Evolutionary conservation across 2,888 invertebrate genomes (phyloP).

Genomic region (Hermaeophaga mercurialis): DNA sequence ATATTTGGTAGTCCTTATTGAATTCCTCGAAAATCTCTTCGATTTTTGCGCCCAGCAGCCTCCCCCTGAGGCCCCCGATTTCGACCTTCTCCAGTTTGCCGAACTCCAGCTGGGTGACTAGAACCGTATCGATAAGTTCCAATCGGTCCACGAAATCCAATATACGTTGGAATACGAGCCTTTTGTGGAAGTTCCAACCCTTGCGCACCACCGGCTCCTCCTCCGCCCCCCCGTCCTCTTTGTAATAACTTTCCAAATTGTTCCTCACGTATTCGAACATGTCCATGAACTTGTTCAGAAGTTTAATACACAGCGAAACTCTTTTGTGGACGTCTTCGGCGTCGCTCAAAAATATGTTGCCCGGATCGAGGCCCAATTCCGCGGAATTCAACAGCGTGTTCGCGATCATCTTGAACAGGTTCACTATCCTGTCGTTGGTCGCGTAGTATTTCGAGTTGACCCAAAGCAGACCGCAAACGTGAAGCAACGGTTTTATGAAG

Average conservation of each 20-base stretch:
- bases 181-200: conserved; percentile 77
- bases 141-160: conserved; percentile 69
- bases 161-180: conserved; percentile 72
- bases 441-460: conserved; percentile 67
- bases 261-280: conserved; percentile 60
- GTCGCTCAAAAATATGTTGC: conserved; percentile 85
- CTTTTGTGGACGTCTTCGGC: conserved; percentile 54
- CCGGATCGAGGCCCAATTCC: conserved; percentile 74
- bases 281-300: conserved; percentile 48
- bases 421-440: conserved; percentile 64
- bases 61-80: conserved; percentile 55
- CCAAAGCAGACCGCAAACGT: conserved; percentile 85
- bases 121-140: conserved; percentile 68
- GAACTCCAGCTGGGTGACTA: conserved; percentile 80
- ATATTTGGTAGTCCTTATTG: conserved; percentile 54
- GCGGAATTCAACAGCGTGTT: conserved; percentile 82
- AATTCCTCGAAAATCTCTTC: conserved; percentile 53
- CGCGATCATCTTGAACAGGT: conserved; percentile 77
- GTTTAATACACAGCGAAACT: conserved; percentile 44
- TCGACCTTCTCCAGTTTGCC: conserved; percentile 80
- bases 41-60: conserved; percentile 51
- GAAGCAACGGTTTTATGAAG: conserved; percentile 72
- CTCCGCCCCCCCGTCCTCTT: conserved; percentile 8
- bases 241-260: conserved; percentile 56
- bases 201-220: conserved; percentile 58